A percentile compares a stretch with the other conserved stretches of the same genome.
These are phyloP conservation scores for Calliopum simillimum DNA, from an alignment of 2,888 invertebrate species.

Conservation along the genomic window DNA sequence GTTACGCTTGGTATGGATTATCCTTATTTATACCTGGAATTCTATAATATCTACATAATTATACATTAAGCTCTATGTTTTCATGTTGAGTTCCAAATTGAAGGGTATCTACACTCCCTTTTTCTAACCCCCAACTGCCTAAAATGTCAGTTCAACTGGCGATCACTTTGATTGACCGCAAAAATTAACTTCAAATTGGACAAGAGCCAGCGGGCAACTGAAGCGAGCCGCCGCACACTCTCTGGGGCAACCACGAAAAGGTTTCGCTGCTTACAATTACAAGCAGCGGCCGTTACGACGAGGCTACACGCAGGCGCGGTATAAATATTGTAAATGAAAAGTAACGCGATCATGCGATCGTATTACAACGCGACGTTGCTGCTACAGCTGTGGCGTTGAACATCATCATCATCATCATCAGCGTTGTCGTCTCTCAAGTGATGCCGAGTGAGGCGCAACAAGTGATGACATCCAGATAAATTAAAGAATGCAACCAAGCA, in stretches of 20 bases:
- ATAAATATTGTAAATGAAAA: background rate
- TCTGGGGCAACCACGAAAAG: slow-evolving; percentile 14
- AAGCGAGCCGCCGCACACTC: slow-evolving; percentile 6
- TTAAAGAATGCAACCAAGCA: slow-evolving; percentile 9
- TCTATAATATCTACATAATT: too few relatives aligned
- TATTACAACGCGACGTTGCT: background rate
- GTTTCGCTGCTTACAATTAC: slow-evolving; percentile 17
- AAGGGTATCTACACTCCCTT: too few relatives aligned
- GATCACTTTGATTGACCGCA: slow-evolving; percentile 35
- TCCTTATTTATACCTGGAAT: too few relatives aligned
- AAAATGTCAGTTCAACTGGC: background rate
- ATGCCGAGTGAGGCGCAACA: slow-evolving; percentile 13
- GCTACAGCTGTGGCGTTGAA: background rate
- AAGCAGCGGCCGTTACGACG: background rate
- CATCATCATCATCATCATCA: background rate
- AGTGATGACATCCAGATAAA: slow-evolving; percentile 22
- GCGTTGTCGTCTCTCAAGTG: background rate
- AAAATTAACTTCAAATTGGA: slow-evolving; percentile 30
- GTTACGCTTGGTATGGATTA: too few relatives aligned
- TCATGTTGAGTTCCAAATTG: too few relatives aligned
- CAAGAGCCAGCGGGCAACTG: slow-evolving; percentile 13
- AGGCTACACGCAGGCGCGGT: slow-evolving; percentile 21
- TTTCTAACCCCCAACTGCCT: background rate
- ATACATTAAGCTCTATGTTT: too few relatives aligned
- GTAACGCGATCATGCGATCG: slow-evolving; percentile 24